Percentiles rank a stretch among this genome's conserved stretches.
phyloP scores from a whole-genome alignment of 2,888 invertebrate genomes.

The Lithophane semibrunnea region DNA sequence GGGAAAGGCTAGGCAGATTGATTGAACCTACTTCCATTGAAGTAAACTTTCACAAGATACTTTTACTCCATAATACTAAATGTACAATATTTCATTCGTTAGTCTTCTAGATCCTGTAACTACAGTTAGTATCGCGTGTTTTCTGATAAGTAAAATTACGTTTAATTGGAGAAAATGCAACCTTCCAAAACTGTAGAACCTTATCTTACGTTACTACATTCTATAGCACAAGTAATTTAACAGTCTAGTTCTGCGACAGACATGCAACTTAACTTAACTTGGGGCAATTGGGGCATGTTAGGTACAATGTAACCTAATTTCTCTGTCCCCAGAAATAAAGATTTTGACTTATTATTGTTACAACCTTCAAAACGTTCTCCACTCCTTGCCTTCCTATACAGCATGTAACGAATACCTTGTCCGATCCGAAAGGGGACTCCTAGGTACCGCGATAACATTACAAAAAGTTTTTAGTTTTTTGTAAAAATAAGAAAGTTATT shows the following conservation, averaged over 20 bases:
- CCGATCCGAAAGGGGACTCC: too few species aligned
- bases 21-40: background rate
- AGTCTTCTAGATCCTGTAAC: constrained; percentile 5
- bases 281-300: too few species aligned
- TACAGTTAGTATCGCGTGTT: constrained; percentile 44
- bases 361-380: constrained; percentile 46
- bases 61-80: background rate
- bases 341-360: constrained; percentile 40
- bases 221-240: constrained; percentile 47
- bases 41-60: background rate
- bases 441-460: too few species aligned
- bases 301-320: constrained; percentile 46
- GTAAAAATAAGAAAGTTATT: too few species aligned
- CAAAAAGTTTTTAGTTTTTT: too few species aligned
- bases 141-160: constrained; percentile 31
- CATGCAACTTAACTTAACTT: constrained; percentile 52
- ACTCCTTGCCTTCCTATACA: constrained; percentile 13
- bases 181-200: constrained; percentile 13
- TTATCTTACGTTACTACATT: constrained; percentile 35
- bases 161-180: constrained; percentile 46
- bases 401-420: too few species aligned
- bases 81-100: constrained; percentile 5
- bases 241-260: constrained; percentile 34
- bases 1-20: too few species aligned
- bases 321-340: constrained; percentile 31